Base-by-base conservation (phyloP, 2,113 vertebrate genomes). In the Silurus meridionalis region DNA sequence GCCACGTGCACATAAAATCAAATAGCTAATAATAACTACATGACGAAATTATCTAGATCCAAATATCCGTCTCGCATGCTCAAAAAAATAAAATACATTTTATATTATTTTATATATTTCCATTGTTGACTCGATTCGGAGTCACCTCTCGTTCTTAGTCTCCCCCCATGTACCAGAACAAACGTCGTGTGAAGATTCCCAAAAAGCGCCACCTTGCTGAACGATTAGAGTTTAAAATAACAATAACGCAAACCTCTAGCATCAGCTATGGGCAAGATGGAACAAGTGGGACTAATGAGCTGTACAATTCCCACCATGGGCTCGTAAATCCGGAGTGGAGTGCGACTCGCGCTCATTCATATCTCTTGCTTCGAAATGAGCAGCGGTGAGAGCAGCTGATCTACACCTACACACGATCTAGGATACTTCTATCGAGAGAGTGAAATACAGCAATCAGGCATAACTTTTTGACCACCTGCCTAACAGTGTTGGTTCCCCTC, bases 261-360 rank as follows among this genome's bases (percentile, higher is more conserved):
- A 28, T 25, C 46, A 83, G 67, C 71, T 66, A 57, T 15, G 25
- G 37, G 82, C 52, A 87, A 83, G 52, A 75, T 13, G 11, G 53
- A 81, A 83, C 57, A 86, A 81, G 67, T 63, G 57, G 66, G 57
- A 80, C 85, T 50, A 80, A 88, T 79, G 57, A 69, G 53, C n/a
- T 61, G 25, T 11, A 63, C 60, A 46, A 85, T 89, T 92, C 88
- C 89, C 91, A 88, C 80, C 74, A 50, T 58, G 1, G 7, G 5
- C 61, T 37, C 57, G 57, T 87, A 86, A 90, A 88, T 87, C 77
- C 80, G 85, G 5, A 78, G 64, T 84, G 37, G 10, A 55, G 82
- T 88, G 87, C 75, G 71, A 83, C 0, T 87, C 13, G 19, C 37
- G 82, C 57, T 90, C 69, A 57, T 75, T 83, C 53, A 61, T n/a